Evolutionary conservation across 2,797 vertebrate species (phyloP).

Genomic region (Clarias laeviceps): DNA sequence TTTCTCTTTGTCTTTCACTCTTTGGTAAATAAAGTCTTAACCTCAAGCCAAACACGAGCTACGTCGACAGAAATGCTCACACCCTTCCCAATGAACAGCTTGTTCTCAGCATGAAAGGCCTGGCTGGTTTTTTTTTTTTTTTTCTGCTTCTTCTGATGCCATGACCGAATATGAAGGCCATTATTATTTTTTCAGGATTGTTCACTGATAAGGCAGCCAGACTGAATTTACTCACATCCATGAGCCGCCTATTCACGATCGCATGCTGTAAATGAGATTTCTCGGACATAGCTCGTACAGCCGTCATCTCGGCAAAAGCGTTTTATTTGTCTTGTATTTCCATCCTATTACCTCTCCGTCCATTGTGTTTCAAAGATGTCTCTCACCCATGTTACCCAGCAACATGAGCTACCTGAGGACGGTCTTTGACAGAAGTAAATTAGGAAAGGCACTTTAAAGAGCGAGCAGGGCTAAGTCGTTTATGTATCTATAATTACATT

Average conservation of each 20-base stretch:
- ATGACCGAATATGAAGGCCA: constrained; percentile 21
- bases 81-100: constrained; percentile 24
- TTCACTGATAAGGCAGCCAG: neutral
- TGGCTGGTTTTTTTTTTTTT: neutral
- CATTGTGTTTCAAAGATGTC: neutral
- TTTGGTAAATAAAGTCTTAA: constrained; percentile 51
- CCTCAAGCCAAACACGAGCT: constrained; percentile 17
- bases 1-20: constrained; percentile 32
- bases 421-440: constrained; percentile 5
- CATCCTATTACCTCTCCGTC: constrained; percentile 21
- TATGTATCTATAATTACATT: constrained; percentile 31
- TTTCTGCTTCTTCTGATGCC: constrained; percentile 3
- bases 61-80: constrained; percentile 20
- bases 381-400: neutral
- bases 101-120: constrained; percentile 10
- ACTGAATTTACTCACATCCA: constrained; percentile 20
- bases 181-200: neutral
- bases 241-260: neutral
- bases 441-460: constrained; percentile 11
- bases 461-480: neutral
- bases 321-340: constrained; percentile 20
- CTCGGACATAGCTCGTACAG: neutral
- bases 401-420: constrained; percentile 4
- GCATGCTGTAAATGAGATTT: constrained; percentile 23
- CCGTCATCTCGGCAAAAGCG: neutral